Percentiles rank a stretch among this genome's conserved stretches.
phyloP scores from a whole-genome alignment of 2,113 vertebrate species.

The Microcebus murinus region DNA sequence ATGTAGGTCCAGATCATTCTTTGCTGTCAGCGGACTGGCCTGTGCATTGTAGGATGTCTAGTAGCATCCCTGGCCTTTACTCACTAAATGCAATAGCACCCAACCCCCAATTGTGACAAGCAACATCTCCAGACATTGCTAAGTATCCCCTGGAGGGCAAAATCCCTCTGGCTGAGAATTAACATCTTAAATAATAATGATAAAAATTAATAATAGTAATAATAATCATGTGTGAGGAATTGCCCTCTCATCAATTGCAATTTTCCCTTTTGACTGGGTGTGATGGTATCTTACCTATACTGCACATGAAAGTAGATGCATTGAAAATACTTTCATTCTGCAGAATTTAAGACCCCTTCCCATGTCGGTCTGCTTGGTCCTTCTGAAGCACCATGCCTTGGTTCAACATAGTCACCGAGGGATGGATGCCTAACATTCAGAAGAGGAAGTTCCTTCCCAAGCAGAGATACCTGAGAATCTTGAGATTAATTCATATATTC shows the following conservation, averaged over 20 bases:
- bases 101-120: not conserved
- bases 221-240: not conserved
- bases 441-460: constrained; percentile 37
- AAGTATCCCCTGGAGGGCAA: not conserved
- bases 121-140: not conserved
- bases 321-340: not conserved
- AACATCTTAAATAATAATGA: constrained; percentile 4
- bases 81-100: not conserved
- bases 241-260: not conserved
- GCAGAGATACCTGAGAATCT: constrained; percentile 23
- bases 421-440: not conserved
- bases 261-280: not conserved
- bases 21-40: not conserved
- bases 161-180: not conserved
- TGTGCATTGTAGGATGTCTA: not conserved
- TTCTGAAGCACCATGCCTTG: not conserved
- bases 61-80: not conserved
- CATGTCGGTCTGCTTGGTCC: not conserved
- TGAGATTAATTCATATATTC: constrained; percentile 56
- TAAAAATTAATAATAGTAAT: not conserved
- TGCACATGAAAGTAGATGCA: not conserved
- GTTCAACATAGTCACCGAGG: not conserved
- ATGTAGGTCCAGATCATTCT: not conserved
- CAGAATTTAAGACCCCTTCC: not conserved
- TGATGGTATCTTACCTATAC: not conserved